These are phyloP conservation scores for Xanthia togata DNA, from an alignment of 2,888 invertebrate species.

Conservation along the genomic window DNA sequence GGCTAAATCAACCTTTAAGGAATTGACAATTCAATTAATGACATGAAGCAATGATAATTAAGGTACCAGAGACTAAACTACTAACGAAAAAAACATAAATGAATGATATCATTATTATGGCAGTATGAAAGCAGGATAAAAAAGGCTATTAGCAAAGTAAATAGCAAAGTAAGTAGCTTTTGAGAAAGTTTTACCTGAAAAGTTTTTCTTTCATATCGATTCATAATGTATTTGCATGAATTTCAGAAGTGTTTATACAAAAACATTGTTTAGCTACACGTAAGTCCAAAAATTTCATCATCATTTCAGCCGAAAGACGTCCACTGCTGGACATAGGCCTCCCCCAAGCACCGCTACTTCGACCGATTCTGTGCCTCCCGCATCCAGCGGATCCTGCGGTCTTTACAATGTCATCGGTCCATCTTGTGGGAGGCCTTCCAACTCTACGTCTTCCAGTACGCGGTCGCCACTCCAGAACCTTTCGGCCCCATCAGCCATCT, in stretches of 20 bases:
- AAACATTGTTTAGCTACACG: not conserved
- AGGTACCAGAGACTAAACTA: too few relatives aligned
- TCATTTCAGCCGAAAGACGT: too few relatives aligned
- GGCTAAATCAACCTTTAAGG: too few relatives aligned
- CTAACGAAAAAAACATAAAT: not conserved
- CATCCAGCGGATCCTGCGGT: too few relatives aligned
- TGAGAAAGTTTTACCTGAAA: constrained; percentile 3
- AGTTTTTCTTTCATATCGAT: not conserved
- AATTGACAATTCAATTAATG: constrained; percentile 1
- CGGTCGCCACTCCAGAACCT: too few relatives aligned
- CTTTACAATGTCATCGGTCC: too few relatives aligned
- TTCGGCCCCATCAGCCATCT: too few relatives aligned
- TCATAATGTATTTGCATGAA: not conserved
- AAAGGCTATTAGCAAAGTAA: not conserved
- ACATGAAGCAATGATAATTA: not conserved
- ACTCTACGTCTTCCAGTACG: too few relatives aligned
- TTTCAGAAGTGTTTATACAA: not conserved
- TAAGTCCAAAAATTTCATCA: not conserved
- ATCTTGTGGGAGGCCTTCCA: too few relatives aligned
- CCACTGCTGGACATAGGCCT: too few relatives aligned
- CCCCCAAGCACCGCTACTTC: too few relatives aligned
- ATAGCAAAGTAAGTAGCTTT: constrained; percentile 19
- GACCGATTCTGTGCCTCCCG: too few relatives aligned
- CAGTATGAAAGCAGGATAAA: constrained; percentile 3
- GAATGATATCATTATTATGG: not conserved